Evolutionary conservation across 2,797 vertebrate species (phyloP).

Genomic region (Rhabdomys pumilio): DNA sequence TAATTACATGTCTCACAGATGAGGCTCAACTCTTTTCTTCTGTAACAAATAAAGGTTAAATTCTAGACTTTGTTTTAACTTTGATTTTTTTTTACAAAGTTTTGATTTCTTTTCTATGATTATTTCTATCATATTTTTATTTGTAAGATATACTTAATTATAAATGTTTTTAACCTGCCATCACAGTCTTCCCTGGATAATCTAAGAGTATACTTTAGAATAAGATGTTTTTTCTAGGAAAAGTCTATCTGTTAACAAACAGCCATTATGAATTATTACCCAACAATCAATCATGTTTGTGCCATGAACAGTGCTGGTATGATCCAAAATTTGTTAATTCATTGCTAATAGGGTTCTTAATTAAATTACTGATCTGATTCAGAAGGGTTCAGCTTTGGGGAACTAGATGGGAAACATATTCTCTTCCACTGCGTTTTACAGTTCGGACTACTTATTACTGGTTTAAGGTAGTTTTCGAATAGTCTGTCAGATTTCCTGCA

Average conservation of each 20-base stretch:
- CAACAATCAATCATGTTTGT: constrained; percentile 42
- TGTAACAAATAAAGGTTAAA: background rate
- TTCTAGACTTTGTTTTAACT: background rate
- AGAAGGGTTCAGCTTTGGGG: constrained; percentile 47
- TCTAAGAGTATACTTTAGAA: constrained; percentile 48
- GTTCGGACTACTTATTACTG: constrained; percentile 48
- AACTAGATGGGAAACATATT: constrained; percentile 50
- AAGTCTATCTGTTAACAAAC: background rate
- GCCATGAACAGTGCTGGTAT: constrained; percentile 22
- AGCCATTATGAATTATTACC: background rate
- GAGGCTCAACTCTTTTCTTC: background rate
- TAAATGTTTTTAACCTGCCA: constrained; percentile 41
- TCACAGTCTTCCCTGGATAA: background rate
- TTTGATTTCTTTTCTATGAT: background rate
- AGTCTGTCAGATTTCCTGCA: constrained; percentile 56
- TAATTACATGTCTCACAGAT: background rate
- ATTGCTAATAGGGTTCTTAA: constrained; percentile 62
- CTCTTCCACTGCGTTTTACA: constrained; percentile 28
- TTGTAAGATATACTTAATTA: constrained; percentile 2
- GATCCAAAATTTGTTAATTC: constrained; percentile 70
- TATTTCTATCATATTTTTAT: constrained; percentile 27
- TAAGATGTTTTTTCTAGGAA: constrained; percentile 58
- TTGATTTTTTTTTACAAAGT: background rate
- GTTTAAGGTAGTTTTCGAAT: constrained; percentile 20
- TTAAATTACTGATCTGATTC: constrained; percentile 70